Evolutionary conservation across 2,888 invertebrate genomes (phyloP).

Genomic region (Slavum lentiscoides): DNA sequence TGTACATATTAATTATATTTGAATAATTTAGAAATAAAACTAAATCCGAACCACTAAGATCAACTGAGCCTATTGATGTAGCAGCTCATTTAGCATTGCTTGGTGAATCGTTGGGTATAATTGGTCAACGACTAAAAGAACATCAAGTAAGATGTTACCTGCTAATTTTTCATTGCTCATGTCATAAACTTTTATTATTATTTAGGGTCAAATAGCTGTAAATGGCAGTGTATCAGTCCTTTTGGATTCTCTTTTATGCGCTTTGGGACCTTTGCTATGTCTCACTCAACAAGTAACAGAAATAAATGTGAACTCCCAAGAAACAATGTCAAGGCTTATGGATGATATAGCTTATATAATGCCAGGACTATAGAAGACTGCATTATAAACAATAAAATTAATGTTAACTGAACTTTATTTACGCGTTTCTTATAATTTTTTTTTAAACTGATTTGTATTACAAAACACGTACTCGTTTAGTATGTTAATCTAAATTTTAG

Average conservation of each 20-base stretch:
- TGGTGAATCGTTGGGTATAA: conserved; percentile 90
- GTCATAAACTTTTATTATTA: conserved; percentile 56
- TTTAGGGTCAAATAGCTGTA: conserved; percentile 88
- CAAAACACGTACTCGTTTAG: too few species aligned
- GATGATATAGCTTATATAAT: conserved; percentile 96
- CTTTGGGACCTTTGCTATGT: conserved; percentile 84
- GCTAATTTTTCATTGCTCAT: too few species aligned
- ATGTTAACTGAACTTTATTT: background rate
- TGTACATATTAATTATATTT: background rate
- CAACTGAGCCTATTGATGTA: conserved; percentile 80
- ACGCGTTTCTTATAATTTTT: too few species aligned
- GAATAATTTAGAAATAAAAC: conserved; percentile 8
- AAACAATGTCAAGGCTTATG: conserved; percentile 69
- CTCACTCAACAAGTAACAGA: conserved; percentile 82
- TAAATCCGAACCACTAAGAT: conserved; percentile 62
- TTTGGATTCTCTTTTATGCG: conserved; percentile 88
- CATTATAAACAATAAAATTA: background rate
- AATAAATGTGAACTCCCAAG: conserved; percentile 68
- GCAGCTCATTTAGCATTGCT: conserved; percentile 89
- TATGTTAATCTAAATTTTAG: too few species aligned
- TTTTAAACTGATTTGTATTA: too few species aligned
- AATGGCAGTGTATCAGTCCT: conserved; percentile 92
- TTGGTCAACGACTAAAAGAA: conserved; percentile 89
- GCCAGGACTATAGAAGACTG: conserved; percentile 69
- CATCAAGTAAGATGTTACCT: conserved; percentile 70